A percentile compares a stretch with the other conserved stretches of the same genome.
Conservation (phyloP, 2,113 vertebrate genomes). For the Larimichthys crocea region DNA sequence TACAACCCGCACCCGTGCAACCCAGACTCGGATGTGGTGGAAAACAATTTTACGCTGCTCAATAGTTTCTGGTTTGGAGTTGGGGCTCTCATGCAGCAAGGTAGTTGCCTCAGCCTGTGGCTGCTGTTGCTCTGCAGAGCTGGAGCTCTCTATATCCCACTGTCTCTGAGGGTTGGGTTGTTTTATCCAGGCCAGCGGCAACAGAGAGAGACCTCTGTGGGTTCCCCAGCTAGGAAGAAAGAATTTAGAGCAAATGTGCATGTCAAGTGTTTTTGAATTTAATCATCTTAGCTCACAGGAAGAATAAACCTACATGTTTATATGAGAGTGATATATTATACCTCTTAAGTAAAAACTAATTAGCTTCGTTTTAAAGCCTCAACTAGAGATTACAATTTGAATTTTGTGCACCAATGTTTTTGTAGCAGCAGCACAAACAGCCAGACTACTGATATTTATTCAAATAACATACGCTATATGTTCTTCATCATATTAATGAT, state of each 20-base stretch:
- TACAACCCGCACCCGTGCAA: slow-evolving; percentile 99
- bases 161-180: slow-evolving; percentile 88
- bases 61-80: slow-evolving; percentile 99
- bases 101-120: slow-evolving; percentile 96
- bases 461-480: background rate
- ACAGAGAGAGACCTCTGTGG: slow-evolving; percentile 87
- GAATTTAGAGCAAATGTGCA: slow-evolving; percentile 40
- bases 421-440: background rate
- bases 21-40: slow-evolving; percentile 99
- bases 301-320: slow-evolving; percentile 1
- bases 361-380: background rate
- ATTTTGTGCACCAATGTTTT: background rate
- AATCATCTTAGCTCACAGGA: slow-evolving; percentile 20
- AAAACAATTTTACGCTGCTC: slow-evolving; percentile 99
- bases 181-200: slow-evolving; percentile 81
- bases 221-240: slow-evolving; percentile 58
- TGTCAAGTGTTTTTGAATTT: slow-evolving; percentile 32
- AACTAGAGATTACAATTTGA: background rate
- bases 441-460: background rate
- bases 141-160: slow-evolving; percentile 87
- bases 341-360: slow-evolving; percentile 6
- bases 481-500: background rate
- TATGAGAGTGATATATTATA: slow-evolving; percentile 1
- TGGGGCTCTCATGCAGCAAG: slow-evolving; percentile 99
- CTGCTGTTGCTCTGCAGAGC: slow-evolving; percentile 82